Conservation (phyloP, 2,113 vertebrate species). For the Alectura lathami region DNA sequence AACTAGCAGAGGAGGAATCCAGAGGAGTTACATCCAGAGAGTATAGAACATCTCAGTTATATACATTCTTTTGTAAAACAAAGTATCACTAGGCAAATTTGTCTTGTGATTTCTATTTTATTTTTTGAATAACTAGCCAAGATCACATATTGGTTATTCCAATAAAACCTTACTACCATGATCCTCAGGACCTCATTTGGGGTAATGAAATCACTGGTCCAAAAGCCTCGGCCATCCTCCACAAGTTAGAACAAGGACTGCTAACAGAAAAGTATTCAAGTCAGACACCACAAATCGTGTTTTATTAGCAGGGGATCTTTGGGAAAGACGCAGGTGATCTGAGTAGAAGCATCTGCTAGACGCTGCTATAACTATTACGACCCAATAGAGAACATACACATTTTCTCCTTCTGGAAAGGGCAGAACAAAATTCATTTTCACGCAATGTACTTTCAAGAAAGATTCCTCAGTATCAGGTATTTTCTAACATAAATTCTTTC, state of each 20-base stretch:
- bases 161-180: neutral
- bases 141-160: neutral
- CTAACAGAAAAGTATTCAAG: neutral
- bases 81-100: neutral
- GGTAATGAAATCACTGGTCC: neutral
- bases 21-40: too few species aligned
- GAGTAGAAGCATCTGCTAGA: neutral
- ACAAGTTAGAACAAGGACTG: neutral
- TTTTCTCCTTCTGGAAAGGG: neutral
- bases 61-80: neutral
- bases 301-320: neutral
- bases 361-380: neutral
- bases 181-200: neutral
- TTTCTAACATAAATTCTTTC: neutral
- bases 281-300: neutral
- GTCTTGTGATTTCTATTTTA: neutral
- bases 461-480: neutral
- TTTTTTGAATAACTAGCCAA: neutral
- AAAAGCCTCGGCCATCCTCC: neutral
- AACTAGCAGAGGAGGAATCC: neutral
- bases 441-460: neutral
- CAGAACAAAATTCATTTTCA: neutral
- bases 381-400: neutral
- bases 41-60: neutral
- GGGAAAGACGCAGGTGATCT: neutral